Conservation (phyloP, 2,113 vertebrate genomes). For the Sander vitreus region DNA sequence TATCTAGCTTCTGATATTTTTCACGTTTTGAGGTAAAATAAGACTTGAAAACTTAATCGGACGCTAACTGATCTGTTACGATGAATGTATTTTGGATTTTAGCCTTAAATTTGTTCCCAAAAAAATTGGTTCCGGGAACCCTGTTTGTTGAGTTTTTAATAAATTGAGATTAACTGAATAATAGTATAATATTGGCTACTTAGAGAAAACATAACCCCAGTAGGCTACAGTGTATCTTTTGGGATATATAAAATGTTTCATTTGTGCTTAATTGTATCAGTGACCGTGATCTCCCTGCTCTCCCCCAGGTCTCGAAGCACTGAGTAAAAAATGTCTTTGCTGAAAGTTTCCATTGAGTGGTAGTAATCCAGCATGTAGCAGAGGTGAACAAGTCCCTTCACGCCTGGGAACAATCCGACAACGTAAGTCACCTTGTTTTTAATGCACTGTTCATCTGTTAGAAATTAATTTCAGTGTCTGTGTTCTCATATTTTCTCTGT, state of each 20-base stretch:
- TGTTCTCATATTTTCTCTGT: slow-evolving; percentile 13
- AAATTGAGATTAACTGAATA: neutral
- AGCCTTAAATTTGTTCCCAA: neutral
- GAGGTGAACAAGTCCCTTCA: slow-evolving; percentile 78
- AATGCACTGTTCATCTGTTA: neutral
- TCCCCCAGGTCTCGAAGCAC: slow-evolving; percentile 59
- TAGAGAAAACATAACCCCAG: neutral
- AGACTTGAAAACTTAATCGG: neutral
- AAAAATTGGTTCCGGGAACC: neutral
- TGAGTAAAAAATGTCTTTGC: slow-evolving; percentile 59
- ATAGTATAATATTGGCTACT: neutral
- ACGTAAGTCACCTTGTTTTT: slow-evolving; percentile 62
- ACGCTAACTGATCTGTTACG: neutral
- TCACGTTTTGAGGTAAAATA: neutral
- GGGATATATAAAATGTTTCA: neutral
- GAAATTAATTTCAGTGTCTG: neutral
- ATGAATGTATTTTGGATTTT: neutral
- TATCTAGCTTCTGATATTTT: neutral
- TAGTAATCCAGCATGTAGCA: slow-evolving; percentile 80
- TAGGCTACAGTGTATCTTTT: neutral
- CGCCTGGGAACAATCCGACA: slow-evolving; percentile 71
- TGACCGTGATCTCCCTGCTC: slow-evolving; percentile 26
- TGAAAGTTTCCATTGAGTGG: slow-evolving; percentile 51
- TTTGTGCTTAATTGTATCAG: neutral
- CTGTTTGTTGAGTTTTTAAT: neutral